Evolutionary conservation across 2,888 invertebrate species (phyloP).

Genomic region (Folsomia candida): DNA sequence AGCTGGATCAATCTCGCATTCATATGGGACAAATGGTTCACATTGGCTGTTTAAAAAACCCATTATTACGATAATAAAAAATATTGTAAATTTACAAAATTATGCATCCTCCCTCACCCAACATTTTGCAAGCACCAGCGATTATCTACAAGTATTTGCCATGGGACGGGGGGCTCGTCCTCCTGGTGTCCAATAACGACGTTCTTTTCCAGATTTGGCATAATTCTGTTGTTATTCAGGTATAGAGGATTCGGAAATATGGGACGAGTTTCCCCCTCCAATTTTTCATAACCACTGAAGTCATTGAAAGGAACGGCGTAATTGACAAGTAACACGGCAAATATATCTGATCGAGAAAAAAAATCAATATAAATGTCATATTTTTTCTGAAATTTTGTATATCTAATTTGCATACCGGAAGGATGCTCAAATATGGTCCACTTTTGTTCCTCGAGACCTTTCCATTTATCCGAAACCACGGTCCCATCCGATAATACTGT

Average conservation of each 20-base stretch:
- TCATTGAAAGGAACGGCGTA: slow-evolving; percentile 34
- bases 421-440: slow-evolving; percentile 35
- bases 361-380: too few species aligned
- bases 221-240: slow-evolving; percentile 17
- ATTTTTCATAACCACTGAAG: slow-evolving; percentile 25
- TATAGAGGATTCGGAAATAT: slow-evolving; percentile 33
- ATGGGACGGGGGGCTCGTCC: background rate
- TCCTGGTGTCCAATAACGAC: too few species aligned
- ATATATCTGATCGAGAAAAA: too few species aligned
- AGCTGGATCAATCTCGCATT: slow-evolving; percentile 31
- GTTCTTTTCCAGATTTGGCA: background rate
- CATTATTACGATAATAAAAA: background rate
- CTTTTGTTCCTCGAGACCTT: slow-evolving; percentile 17
- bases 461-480: slow-evolving; percentile 25
- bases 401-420: too few species aligned
- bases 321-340: slow-evolving; percentile 27
- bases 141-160: slow-evolving; percentile 33
- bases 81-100: background rate
- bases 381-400: too few species aligned
- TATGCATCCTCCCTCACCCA: slow-evolving; percentile 20
- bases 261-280: slow-evolving; percentile 28
- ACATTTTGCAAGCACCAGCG: slow-evolving; percentile 36
- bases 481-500: too few species aligned
- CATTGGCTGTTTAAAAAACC: slow-evolving; percentile 17
- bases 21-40: slow-evolving; percentile 29